phyloP scores from a whole-genome alignment of 2,888 invertebrate species.

The Ormia ochracea region DNA sequence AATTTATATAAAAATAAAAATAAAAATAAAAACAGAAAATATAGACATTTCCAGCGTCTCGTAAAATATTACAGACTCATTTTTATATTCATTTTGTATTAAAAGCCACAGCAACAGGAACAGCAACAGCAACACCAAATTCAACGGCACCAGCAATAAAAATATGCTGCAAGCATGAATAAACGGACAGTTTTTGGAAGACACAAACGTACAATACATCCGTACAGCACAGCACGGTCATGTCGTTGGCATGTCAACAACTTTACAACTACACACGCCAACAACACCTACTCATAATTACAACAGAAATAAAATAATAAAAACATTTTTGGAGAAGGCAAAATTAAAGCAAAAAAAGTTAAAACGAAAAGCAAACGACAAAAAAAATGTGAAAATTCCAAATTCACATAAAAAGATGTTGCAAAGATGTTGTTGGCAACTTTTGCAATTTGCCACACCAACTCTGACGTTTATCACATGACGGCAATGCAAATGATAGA shows the following conservation, averaged over 20 bases:
- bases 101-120: background rate
- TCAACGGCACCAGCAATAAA: background rate
- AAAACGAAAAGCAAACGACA: background rate
- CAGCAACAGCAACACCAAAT: background rate
- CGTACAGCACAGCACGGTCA: constrained; percentile 32
- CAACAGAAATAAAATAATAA: background rate
- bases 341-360: constrained; percentile 13
- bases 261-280: background rate
- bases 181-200: background rate
- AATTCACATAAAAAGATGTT: background rate
- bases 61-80: background rate
- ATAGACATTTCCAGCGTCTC: constrained; percentile 21
- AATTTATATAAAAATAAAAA: too few relatives aligned
- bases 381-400: background rate
- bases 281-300: background rate
- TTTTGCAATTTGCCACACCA: background rate
- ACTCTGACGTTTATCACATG: background rate
- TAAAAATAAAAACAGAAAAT: too few relatives aligned
- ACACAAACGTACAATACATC: background rate
- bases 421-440: background rate
- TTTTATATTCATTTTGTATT: background rate
- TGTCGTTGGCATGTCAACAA: constrained; percentile 22
- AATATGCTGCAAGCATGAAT: constrained; percentile 22
- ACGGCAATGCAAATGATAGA: background rate
- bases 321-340: background rate